Percentiles rank a stretch among this genome's conserved stretches.
Evolutionary conservation across 2,888 invertebrate genomes (phyloP).

Genomic region (Tribolium freemani): DNA sequence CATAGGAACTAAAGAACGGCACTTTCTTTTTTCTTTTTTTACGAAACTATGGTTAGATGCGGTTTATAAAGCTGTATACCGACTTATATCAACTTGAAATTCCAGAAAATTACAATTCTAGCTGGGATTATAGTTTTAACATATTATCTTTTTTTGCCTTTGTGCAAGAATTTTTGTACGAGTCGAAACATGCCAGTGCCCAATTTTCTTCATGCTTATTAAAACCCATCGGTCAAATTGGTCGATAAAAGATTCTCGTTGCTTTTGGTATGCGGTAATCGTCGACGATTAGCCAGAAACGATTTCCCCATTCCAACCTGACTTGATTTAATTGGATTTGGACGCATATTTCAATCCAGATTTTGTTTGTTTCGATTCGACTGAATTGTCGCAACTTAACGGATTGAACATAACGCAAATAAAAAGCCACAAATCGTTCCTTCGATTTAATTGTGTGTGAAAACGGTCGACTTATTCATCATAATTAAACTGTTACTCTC

Average conservation of each 20-base stretch:
- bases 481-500: slow-evolving; percentile 30
- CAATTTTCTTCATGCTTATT: neutral
- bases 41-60: too few relatives aligned
- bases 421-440: neutral
- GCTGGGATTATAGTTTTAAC: too few relatives aligned
- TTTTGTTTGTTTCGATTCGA: neutral
- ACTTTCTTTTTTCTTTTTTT: too few relatives aligned
- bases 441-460: slow-evolving; percentile 27
- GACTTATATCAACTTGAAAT: too few relatives aligned
- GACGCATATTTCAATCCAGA: slow-evolving; percentile 9
- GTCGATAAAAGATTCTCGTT: neutral
- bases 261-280: slow-evolving; percentile 16
- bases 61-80: too few relatives aligned
- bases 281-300: slow-evolving; percentile 4
- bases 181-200: neutral
- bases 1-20: too few relatives aligned
- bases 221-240: neutral
- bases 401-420: neutral
- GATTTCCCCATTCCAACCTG: slow-evolving; percentile 20
- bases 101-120: too few relatives aligned
- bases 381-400: slow-evolving; percentile 3
- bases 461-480: slow-evolving; percentile 26
- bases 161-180: too few relatives aligned
- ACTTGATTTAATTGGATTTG: slow-evolving; percentile 10
- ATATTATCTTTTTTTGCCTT: too few relatives aligned